Conservation (phyloP, 2,113 vertebrate genomes). For the Pyrgilauda ruficollis region DNA sequence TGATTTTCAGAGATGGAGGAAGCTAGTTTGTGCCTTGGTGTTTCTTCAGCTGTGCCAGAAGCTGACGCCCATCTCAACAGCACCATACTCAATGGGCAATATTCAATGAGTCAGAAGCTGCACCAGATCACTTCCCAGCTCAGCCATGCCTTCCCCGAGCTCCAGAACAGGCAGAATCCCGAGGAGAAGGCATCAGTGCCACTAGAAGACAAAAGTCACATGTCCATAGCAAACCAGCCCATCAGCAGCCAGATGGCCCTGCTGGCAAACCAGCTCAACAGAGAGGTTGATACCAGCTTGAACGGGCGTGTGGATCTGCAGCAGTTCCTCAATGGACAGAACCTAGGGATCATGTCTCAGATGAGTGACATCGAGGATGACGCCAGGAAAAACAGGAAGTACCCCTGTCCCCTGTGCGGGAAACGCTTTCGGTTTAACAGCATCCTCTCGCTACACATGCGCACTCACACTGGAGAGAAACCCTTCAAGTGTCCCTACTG, state of each 20-base stretch:
- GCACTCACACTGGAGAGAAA: conserved; percentile 98
- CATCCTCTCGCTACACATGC: conserved; percentile 97
- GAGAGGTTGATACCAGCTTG: conserved; percentile 90
- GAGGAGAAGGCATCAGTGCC: conserved; percentile 87
- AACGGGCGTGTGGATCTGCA: conserved; percentile 95
- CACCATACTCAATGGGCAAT: conserved; percentile 95
- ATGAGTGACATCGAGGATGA: conserved; percentile 99
- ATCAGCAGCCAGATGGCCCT: conserved; percentile 97
- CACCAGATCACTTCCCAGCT: conserved; percentile 96
- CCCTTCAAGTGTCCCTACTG: conserved; percentile 99
- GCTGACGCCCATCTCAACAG: conserved; percentile 89
- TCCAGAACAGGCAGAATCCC: conserved; percentile 87
- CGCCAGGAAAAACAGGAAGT: conserved; percentile 95
- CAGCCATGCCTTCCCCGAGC: conserved; percentile 94
- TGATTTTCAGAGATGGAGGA: conserved; percentile 93
- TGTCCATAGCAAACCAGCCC: conserved; percentile 88
- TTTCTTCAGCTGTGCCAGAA: conserved; percentile 90
- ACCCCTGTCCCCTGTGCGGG: conserved; percentile 94
- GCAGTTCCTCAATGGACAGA: conserved; percentile 97
- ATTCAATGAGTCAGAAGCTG: conserved; percentile 98
- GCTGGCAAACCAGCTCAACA: conserved; percentile 92
- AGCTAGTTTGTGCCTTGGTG: conserved; percentile 99
- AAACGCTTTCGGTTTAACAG: conserved; percentile 99
- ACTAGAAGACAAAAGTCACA: conserved; percentile 91
- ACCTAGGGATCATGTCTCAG: conserved; percentile 98